These are phyloP conservation scores for Paramormyrops hopkinsi DNA, from an alignment of 2,797 vertebrate genomes.

Conservation along the genomic window DNA sequence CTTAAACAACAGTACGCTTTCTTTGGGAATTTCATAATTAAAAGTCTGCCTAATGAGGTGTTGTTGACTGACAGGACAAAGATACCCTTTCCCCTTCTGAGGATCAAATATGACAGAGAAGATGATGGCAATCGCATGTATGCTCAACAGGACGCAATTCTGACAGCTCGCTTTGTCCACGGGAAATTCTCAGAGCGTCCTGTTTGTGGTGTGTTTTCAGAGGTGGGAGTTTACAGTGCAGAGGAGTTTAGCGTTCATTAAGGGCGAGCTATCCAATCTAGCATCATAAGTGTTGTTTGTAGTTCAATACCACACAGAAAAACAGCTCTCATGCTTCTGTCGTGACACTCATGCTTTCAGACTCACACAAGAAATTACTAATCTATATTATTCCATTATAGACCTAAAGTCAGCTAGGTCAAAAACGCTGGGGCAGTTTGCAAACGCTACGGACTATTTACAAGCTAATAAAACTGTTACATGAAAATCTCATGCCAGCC, in stretches of 20 bases:
- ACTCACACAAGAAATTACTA: neutral
- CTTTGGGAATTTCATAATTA: conserved; percentile 30
- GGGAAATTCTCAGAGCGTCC: neutral
- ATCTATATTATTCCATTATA: neutral
- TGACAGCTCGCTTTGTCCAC: conserved; percentile 22
- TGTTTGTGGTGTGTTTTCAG: neutral
- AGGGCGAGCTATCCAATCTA: neutral
- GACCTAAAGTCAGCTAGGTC: neutral
- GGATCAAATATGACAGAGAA: conserved; percentile 27
- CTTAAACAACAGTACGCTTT: neutral
- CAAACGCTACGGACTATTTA: neutral
- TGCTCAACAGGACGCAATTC: conserved; percentile 15
- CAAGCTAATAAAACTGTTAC: neutral
- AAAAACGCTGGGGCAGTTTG: neutral
- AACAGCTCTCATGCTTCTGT: neutral
- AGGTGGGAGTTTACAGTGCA: neutral
- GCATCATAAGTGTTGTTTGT: neutral
- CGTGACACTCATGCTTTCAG: neutral
- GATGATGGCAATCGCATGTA: conserved; percentile 25
- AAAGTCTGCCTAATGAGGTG: conserved; percentile 28
- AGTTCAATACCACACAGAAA: neutral
- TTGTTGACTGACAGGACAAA: conserved; percentile 30
- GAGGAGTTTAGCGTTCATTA: neutral
- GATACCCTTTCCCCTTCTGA: conserved; percentile 25
- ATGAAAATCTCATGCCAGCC: neutral